These are phyloP conservation scores for Bruchidius siliquastri DNA, from an alignment of 2,888 invertebrate genomes.

Conservation along the genomic window DNA sequence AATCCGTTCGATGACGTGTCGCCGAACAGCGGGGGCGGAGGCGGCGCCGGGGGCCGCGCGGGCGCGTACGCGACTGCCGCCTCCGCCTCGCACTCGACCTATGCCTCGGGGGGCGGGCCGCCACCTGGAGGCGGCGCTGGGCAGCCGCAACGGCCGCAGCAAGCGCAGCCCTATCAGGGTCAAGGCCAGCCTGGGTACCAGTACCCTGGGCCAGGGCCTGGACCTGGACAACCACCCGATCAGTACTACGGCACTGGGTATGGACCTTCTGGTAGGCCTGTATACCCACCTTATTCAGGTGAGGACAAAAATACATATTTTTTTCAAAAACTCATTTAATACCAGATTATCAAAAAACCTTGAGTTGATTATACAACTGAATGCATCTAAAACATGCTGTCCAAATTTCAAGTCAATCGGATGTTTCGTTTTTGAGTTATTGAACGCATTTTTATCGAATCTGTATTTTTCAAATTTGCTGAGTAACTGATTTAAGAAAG, in stretches of 20 bases:
- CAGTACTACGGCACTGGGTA: conserved; percentile 50
- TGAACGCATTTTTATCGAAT: no score
- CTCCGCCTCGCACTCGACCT: not conserved
- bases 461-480: no score
- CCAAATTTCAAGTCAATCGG: no score
- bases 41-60: conserved; percentile 21
- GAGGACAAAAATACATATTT: conserved; percentile 12
- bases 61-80: conserved; percentile 45
- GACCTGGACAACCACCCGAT: conserved; percentile 44
- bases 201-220: conserved; percentile 48
- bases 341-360: no score
- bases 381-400: no score
- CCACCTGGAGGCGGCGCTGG: conserved; percentile 42
- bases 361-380: no score
- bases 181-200: conserved; percentile 54
- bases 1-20: conserved; percentile 81
- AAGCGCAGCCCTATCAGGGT: conserved; percentile 44
- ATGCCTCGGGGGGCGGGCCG: conserved; percentile 35
- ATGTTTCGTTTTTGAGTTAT: no score
- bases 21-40: conserved; percentile 48
- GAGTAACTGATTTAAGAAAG: no score
- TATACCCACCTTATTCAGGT: conserved; percentile 72
- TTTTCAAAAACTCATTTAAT: not conserved
- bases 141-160: conserved; percentile 47
- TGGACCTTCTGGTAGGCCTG: conserved; percentile 68